Conservation (phyloP, 2,797 vertebrate species). For the Streptopelia turtur region DNA sequence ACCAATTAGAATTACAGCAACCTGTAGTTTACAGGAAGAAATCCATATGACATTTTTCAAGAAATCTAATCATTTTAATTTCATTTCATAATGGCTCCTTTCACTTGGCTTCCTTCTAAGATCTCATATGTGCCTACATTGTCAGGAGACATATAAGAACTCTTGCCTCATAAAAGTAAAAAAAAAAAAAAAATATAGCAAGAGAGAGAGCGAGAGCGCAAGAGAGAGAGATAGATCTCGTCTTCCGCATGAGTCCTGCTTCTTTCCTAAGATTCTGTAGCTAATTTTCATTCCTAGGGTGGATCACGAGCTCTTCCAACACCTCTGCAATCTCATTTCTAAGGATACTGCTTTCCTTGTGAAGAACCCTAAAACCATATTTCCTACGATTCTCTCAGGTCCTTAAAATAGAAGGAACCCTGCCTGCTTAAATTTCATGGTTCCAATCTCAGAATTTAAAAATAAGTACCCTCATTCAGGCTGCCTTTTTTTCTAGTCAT, state of each 20-base stretch:
- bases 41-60: not conserved
- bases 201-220: no score
- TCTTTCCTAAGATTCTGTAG: not conserved
- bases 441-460: not conserved
- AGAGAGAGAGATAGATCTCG: not conserved
- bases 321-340: not conserved
- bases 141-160: not conserved
- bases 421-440: not conserved
- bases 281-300: not conserved
- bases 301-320: not conserved
- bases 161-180: not conserved
- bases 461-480: not conserved
- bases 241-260: not conserved
- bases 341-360: not conserved
- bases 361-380: not conserved
- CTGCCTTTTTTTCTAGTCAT: not conserved
- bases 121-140: not conserved
- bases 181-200: not conserved
- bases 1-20: not conserved
- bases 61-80: not conserved
- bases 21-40: not conserved
- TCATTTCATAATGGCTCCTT: not conserved
- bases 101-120: not conserved
- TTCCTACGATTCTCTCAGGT: slow-evolving; percentile 6
- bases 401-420: slow-evolving; percentile 7